Conservation (phyloP, 2,888 invertebrate genomes). For the Spodoptera picta region DNA sequence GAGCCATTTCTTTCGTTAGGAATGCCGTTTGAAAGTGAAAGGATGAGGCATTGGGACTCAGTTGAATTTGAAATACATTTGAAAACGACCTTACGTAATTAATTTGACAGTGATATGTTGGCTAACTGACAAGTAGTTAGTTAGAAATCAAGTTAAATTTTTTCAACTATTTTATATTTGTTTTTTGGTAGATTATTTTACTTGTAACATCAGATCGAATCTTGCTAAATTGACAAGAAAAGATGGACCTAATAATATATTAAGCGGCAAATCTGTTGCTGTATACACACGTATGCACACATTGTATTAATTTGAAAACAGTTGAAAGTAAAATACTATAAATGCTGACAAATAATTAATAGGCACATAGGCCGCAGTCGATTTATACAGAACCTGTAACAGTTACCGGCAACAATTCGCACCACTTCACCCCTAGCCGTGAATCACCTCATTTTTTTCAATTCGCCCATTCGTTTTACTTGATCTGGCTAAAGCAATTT, state of each 20-base stretch:
- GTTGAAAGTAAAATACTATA: neutral
- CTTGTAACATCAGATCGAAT: too few species aligned
- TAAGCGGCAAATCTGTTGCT: too few species aligned
- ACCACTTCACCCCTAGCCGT: conserved; percentile 42
- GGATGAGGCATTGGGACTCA: conserved; percentile 58
- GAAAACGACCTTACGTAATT: conserved; percentile 55
- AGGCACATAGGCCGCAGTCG: conserved; percentile 1
- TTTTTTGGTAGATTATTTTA: too few species aligned
- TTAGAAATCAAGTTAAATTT: conserved; percentile 60
- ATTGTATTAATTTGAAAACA: neutral
- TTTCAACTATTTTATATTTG: conserved; percentile 29
- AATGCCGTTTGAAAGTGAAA: conserved; percentile 73
- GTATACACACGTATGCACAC: neutral
- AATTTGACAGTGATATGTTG: conserved; percentile 64
- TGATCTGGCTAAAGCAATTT: conserved; percentile 60
- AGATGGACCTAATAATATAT: too few species aligned
- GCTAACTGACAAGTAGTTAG: conserved; percentile 50
- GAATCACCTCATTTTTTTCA: conserved; percentile 61
- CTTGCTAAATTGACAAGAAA: too few species aligned
- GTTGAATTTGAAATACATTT: conserved; percentile 64
- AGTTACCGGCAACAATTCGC: conserved; percentile 35
- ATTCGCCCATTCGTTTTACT: conserved; percentile 58
- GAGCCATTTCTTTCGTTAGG: conserved; percentile 41
- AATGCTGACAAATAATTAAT: conserved; percentile 16
- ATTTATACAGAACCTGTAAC: conserved; percentile 22